Percentiles rank a stretch among this genome's conserved stretches.
Conservation (phyloP, 2,888 invertebrate species). For the Cinara cedri region DNA sequence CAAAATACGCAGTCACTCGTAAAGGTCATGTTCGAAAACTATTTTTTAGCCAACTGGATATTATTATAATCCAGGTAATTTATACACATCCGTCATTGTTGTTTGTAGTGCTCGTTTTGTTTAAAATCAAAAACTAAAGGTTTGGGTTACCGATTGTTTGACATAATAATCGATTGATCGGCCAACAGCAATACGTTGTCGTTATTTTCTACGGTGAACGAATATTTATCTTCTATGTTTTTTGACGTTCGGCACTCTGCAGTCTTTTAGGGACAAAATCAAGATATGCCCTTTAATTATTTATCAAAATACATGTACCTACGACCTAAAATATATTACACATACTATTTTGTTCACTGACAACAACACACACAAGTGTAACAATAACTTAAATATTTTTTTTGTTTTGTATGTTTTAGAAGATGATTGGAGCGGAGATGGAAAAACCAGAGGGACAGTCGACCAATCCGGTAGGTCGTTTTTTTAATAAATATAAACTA, state of each 20-base stretch:
- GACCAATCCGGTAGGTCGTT: conserved; percentile 61
- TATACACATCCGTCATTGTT: background rate
- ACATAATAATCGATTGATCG: conserved; percentile 11
- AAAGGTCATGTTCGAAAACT: background rate
- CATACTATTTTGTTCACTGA: too few species aligned
- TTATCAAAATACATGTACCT: background rate
- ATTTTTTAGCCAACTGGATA: too few species aligned
- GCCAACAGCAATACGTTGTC: background rate
- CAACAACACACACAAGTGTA: background rate
- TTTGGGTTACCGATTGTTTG: background rate
- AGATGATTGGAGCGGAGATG: conserved; percentile 69
- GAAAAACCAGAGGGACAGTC: conserved; percentile 61
- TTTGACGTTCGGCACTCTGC: background rate
- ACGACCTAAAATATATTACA: too few species aligned
- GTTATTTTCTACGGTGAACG: background rate
- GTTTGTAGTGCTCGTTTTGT: background rate
- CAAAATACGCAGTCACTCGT: background rate
- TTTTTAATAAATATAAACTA: background rate
- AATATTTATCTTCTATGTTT: conserved; percentile 13
- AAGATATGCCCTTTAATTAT: background rate
- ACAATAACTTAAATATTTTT: background rate
- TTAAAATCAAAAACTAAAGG: background rate
- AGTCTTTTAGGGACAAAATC: background rate
- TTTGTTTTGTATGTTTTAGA: conserved; percentile 64
- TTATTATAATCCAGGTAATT: too few species aligned